Conservation (phyloP, 1,140 invertebrate species). For the Trichoplusia ni region DNA sequence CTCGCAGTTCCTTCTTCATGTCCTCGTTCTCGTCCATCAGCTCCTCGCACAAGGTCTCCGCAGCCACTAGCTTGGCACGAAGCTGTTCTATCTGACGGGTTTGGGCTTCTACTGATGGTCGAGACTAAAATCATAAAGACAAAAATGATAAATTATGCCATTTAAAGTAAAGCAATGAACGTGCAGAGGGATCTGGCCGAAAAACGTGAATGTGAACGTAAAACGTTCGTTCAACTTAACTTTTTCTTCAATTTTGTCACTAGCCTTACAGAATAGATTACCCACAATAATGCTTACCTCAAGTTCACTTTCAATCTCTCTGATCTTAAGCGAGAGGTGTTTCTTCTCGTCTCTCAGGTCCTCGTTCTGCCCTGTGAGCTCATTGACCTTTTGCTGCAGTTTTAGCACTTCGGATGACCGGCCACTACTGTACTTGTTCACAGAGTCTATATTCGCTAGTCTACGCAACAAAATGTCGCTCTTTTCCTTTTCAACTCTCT, state of each 20-base stretch:
- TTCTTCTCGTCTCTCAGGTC: conserved; percentile 92
- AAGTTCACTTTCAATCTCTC: conserved; percentile 87
- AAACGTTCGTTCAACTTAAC: too few relatives aligned
- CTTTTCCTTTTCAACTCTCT: conserved; percentile 92
- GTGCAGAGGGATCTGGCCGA: too few relatives aligned
- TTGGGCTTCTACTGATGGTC: conserved; percentile 81
- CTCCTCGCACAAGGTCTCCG: conserved; percentile 94
- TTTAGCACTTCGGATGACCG: conserved; percentile 86
- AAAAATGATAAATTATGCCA: not conserved
- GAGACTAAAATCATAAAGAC: conserved; percentile 51
- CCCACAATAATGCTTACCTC: conserved; percentile 63
- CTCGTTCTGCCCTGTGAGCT: conserved; percentile 89
- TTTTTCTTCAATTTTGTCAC: too few relatives aligned
- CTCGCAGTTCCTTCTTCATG: conserved; percentile 95
- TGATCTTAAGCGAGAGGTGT: conserved; percentile 85
- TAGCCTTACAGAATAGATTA: not conserved
- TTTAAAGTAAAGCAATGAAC: too few relatives aligned
- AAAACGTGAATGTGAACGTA: too few relatives aligned
- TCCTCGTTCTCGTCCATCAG: conserved; percentile 98
- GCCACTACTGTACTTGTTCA: conserved; percentile 86
- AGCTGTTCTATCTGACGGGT: conserved; percentile 86
- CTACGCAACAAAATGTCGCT: conserved; percentile 91
- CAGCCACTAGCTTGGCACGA: conserved; percentile 89
- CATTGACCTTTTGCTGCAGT: conserved; percentile 91
- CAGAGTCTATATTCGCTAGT: conserved; percentile 88